Percentiles rank a stretch among this genome's conserved stretches.
Evolutionary conservation across 35 echinoderm and acorn worm genomes (phyloP).

Genomic region (Strongylocentrotus purpuratus): DNA sequence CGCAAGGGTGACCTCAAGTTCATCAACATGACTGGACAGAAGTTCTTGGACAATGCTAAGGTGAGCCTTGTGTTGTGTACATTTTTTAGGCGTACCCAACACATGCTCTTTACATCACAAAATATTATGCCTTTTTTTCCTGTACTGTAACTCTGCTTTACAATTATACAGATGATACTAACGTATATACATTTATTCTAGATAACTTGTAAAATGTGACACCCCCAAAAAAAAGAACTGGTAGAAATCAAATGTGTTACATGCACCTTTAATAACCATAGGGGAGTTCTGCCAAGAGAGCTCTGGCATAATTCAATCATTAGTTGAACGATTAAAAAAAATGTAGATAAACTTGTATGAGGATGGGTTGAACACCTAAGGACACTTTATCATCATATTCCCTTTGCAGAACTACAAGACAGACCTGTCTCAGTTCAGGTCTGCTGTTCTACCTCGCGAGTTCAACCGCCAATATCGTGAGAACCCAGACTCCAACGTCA

Average conservation of each 20-base stretch:
- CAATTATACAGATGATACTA: no score
- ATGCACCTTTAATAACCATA: no score
- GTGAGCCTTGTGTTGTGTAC: conserved; percentile 32
- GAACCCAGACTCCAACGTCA: conserved; percentile 78
- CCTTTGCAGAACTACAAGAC: conserved; percentile 75
- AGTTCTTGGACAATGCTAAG: conserved; percentile 85
- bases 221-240: no score
- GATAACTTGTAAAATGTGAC: no score
- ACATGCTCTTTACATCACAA: background rate
- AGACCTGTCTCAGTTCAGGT: conserved; percentile 85
- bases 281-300: no score
- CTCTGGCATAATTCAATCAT: background rate
- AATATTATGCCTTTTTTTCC: no score
- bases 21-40: conserved; percentile 96
- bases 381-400: conserved; percentile 18
- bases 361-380: background rate
- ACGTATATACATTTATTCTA: no score
- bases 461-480: conserved; percentile 88
- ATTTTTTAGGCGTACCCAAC: background rate
- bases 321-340: background rate
- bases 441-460: conserved; percentile 69
- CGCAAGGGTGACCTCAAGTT: conserved; percentile 95
- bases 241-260: no score
- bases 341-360: no score
- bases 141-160: no score